Percentiles rank a stretch among this genome's conserved stretches.
Conservation (phyloP, 2,113 vertebrate genomes). For the Grallaria varia region DNA sequence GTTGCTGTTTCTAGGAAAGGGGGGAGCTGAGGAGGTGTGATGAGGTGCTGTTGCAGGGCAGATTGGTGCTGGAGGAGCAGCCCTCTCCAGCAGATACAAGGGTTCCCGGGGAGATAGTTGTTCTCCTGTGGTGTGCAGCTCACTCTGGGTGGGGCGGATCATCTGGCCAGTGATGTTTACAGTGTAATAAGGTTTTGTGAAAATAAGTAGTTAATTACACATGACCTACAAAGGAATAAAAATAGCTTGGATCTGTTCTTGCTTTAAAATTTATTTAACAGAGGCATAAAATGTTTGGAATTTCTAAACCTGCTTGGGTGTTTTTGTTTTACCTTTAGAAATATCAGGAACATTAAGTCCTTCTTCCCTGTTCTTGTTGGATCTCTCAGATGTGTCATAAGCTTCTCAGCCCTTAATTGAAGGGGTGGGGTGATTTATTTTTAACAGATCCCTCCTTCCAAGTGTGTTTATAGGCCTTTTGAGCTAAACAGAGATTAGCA, state of each 20-base stretch:
- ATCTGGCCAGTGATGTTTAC: slow-evolving; percentile 29
- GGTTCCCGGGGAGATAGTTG: not conserved
- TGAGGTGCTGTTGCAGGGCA: not conserved
- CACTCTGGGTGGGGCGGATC: slow-evolving; percentile 3
- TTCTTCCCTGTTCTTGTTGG: slow-evolving; percentile 52
- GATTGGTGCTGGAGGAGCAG: not conserved
- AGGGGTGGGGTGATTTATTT: slow-evolving; percentile 65
- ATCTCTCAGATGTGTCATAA: slow-evolving; percentile 60
- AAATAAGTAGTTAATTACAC: slow-evolving; percentile 57
- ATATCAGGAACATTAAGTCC: slow-evolving; percentile 46
- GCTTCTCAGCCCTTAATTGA: slow-evolving; percentile 62
- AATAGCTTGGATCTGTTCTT: not conserved
- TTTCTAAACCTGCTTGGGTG: not conserved
- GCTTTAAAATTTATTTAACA: slow-evolving; percentile 20
- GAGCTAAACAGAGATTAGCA: slow-evolving; percentile 42
- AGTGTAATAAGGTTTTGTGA: slow-evolving; percentile 51
- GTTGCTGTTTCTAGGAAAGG: not conserved
- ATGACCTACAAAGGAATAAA: slow-evolving; percentile 46
- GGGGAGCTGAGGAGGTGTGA: not conserved
- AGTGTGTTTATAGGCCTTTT: slow-evolving; percentile 60
- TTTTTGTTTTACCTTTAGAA: not conserved
- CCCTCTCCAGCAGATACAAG: not conserved
- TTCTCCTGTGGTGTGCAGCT: slow-evolving; percentile 6
- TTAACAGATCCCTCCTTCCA: slow-evolving; percentile 63
- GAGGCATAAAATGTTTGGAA: not conserved